Evolutionary conservation across 2,888 invertebrate genomes (phyloP), one percentile per base, ranked within the genome.

Genomic region (Thereva unica): DNA sequence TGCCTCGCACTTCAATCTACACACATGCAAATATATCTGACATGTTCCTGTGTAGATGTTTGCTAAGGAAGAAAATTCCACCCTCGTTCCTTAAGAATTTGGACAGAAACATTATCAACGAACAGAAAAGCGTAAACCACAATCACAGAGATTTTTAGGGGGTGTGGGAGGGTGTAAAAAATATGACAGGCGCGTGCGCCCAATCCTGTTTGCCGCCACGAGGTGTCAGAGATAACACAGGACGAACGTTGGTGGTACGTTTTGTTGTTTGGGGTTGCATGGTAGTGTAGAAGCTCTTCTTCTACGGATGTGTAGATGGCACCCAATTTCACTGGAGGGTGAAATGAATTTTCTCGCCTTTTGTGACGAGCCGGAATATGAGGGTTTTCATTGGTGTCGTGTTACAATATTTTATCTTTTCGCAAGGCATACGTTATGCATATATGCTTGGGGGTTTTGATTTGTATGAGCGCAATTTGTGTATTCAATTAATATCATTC

Each of bases 111-210:
- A 35, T 53, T 49, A 64, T 61, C 63, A 61, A 61, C 50, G 52
- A 52, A 37, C 12, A 35, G 52, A 64, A 55, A 57, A 64, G 23
- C 49, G 50, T 42, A 52, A 66, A 40, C 47, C 49, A 40, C 49
- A 12, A 50, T 44, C 55, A 37, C 50, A 50, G 61, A 61, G 50
- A 61, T 50, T 50, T 37, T 59, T 10, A 12, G 57, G 47, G 63
- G 45, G 53, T 54, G 59, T 59, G 47, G 47, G 67, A 53, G 40
- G 55, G 35, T 54, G 49, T 55, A n/a, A 57, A n/a, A 42, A 9
- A 38, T 41, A 55, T 49, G 52, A 53, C 9, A n/a, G 50, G 68
- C 68, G 68, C 68, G 64, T 68, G 68, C 68, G 68, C 64, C 35
- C n/a, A 63, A 61, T 66, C 38, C 47, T 35, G 49, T 50, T 63